Base-by-base conservation (phyloP, 2,113 vertebrate genomes). In the Litocranius walleri region DNA sequence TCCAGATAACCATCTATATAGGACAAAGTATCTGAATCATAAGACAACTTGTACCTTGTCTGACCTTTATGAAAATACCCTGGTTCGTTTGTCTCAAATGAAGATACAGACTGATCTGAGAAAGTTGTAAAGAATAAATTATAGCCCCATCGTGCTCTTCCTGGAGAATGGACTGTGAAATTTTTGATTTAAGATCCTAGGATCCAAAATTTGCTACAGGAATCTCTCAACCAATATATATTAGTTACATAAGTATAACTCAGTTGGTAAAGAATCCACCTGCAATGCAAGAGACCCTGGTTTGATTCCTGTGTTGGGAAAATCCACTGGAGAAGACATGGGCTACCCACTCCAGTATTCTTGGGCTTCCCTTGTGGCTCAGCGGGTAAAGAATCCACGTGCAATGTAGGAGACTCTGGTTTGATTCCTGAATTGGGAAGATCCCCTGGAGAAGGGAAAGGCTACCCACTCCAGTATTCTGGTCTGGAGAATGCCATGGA, bases 371-470 rank as follows among this genome's bases (percentile, higher is more conserved):
- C 67, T 71, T 71, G 67, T 71, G n/a, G n/a, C n/a, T 40, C 67
- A 71, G 19, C n/a, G 23, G n/a, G 67, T 71, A 71, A 71, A 71
- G 67, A 40, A 71, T 36, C n/a, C 2, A 0, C 10, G 3, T 40
- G 67, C n/a, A 40, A 23, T 23, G 19, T 0, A 1, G 67, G 67
- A 71, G n/a, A 40, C n/a, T 71, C 19, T 0, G 0, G n/a, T 71
- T 40, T 12, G 19, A 71, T 71, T 40, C 10, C 4, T 23, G 19
- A 19, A 10, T 40, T 71, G 10, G n/a, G 19, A 71, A 71, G n/a
- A 40, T 23, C 19, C 67, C n/a, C 19, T 71, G 67, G 67, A 71
- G n/a, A 74, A 74, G 36, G 5, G n/a, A 40, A 74, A 40, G 67
- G 10, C 67, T 74, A 40, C 36, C 21, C 67, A 40, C n/a, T 40